Conservation (phyloP, 2,888 invertebrate genomes). For the Leptarthrus brevirostris region DNA sequence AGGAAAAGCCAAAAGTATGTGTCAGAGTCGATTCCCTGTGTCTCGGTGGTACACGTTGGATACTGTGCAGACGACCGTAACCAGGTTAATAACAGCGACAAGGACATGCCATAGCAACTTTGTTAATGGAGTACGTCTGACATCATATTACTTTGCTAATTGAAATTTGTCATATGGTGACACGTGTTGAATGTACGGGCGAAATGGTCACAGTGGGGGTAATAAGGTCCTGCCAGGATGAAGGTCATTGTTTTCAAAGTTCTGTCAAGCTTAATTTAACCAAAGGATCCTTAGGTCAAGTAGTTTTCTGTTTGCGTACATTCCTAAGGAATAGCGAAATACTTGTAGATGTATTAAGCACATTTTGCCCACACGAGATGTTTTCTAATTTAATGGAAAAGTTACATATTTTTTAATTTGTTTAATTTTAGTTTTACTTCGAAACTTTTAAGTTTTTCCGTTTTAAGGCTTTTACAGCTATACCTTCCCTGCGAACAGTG, state of each 20-base stretch:
- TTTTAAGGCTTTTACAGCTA: no score
- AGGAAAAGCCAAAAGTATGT: neutral
- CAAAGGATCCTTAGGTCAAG: constrained; percentile 7
- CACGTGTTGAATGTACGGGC: constrained; percentile 44
- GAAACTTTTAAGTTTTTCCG: no score
- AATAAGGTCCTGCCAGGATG: constrained; percentile 38
- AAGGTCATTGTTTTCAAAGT: constrained; percentile 28
- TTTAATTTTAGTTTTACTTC: no score
- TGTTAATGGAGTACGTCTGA: constrained; percentile 43
- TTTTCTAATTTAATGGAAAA: no score
- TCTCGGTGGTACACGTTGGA: constrained; percentile 25
- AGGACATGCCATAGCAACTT: constrained; percentile 41
- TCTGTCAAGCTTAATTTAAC: constrained; percentile 18
- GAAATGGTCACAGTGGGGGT: constrained; percentile 45
- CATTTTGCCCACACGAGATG: no score
- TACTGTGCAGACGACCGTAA: constrained; percentile 31
- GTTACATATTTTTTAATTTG: no score
- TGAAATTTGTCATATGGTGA: constrained; percentile 49
- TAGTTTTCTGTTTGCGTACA: neutral
- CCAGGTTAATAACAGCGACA: constrained; percentile 34
- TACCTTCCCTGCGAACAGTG: no score
- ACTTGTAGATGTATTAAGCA: no score
- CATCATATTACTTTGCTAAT: constrained; percentile 49
- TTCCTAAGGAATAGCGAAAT: neutral
- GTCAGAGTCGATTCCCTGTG: neutral